Base-by-base conservation (phyloP, 2,113 vertebrate species). In the Lophotis ruficrista region DNA sequence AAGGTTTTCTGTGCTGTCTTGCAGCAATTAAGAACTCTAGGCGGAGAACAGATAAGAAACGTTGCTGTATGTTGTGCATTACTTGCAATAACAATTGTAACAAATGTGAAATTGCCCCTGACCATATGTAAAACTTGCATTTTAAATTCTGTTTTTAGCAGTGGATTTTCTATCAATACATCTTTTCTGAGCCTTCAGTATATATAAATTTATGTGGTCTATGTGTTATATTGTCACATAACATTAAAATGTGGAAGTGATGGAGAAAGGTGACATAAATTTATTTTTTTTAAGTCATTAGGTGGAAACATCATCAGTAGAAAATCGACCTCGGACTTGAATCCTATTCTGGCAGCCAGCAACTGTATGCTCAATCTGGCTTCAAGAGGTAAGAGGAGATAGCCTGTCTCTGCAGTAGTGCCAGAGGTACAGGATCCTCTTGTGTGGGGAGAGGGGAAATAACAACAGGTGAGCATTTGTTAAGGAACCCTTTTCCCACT, bases 271-370 rank as follows among this genome's bases (percentile, higher is more conserved):
- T 83, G 60, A 89, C 41, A 47, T 28, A 47, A 45, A 50, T 58
- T 57, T 24, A 2, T 83, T 65, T 77, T 77, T 86, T 94, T n/a
- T 43, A 87, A 99, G 99, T 98, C 99, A 58, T 97, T 99, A 83
- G 99, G 99, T 38, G 99, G 99, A 25, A 98, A 99, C 90, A 98
- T 99, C 27, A 30, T 98, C 53, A 99, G 98, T 51, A 98, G 98
- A 27, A 98, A 97, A 93, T 98, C 98, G 33, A 99, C 99, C 69
- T 99, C 99, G 3, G 99, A 99, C 93, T 97, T 99, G 97, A 99
- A 99, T 92, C 99, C 99, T 13, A 38, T 99, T 78, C 94, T 99
- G 83, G 98, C 98, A 47, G 98, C 98, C 35, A 98, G 98, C 61
- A 98, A 97, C 77, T 99, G 98, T 93, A 96, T 94, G 73, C 98